phyloP scores from a whole-genome alignment of 2,113 vertebrate genomes.

The Cavia porcellus region DNA sequence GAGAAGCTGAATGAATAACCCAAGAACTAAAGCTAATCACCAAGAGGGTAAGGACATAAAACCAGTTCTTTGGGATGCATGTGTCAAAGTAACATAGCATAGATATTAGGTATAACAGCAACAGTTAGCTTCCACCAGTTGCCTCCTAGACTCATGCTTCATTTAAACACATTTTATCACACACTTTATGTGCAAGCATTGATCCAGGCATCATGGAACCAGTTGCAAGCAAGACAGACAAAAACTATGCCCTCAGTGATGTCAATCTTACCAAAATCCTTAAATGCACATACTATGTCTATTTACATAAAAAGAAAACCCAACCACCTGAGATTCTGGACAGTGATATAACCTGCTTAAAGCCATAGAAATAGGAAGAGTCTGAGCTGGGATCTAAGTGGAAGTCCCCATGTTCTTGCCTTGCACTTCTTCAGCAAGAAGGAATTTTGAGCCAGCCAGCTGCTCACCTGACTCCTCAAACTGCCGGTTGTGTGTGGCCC shows the following conservation, averaged over 20 bases:
- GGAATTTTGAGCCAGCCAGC: neutral
- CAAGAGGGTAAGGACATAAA: neutral
- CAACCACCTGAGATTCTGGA: neutral
- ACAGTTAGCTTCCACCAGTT: neutral
- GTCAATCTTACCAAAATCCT: neutral
- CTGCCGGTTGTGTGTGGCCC: slow-evolving; percentile 92
- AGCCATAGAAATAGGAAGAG: neutral
- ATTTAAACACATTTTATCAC: neutral
- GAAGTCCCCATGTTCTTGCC: neutral
- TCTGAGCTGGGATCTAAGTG: neutral
- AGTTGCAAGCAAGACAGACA: neutral
- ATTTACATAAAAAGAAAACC: neutral
- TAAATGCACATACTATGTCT: neutral
- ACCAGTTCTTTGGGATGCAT: neutral
- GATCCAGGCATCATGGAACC: neutral
- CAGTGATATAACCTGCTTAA: neutral
- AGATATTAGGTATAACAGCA: neutral
- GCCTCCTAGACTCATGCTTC: neutral
- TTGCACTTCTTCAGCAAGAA: too few relatives aligned
- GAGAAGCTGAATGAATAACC: neutral
- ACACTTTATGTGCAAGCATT: neutral
- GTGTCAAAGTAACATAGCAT: neutral
- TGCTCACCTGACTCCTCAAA: slow-evolving; percentile 96
- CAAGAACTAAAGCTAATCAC: neutral
- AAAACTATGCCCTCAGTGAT: neutral